phyloP scores from a whole-genome alignment of 2,113 vertebrate species.

The Falco punctatus region DNA sequence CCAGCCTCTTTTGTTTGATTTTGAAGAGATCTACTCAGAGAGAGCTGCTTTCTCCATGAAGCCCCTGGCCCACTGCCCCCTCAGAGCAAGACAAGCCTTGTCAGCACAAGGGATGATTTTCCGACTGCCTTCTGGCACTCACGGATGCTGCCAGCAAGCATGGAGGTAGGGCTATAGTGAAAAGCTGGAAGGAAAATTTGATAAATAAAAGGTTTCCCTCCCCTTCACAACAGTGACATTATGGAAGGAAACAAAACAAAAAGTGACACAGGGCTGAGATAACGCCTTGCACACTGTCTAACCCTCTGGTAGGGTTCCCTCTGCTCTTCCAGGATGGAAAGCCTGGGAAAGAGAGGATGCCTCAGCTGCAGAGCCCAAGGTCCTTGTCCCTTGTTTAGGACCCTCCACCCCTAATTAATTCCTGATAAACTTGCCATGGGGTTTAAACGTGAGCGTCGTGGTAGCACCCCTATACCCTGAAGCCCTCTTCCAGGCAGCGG shows the following conservation, averaged over 20 bases:
- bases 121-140: neutral
- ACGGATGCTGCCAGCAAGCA: neutral
- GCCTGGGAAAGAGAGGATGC: neutral
- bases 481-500: neutral
- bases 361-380: neutral
- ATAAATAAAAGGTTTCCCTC: neutral
- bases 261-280: neutral
- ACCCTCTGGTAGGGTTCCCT: neutral
- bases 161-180: neutral
- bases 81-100: neutral
- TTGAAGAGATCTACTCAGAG: neutral
- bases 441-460: neutral
- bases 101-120: neutral
- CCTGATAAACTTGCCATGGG: neutral
- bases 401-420: neutral
- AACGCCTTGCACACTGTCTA: neutral
- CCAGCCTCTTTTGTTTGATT: neutral
- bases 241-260: neutral
- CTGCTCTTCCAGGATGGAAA: neutral
- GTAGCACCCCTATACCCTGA: neutral
- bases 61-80: neutral
- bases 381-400: neutral
- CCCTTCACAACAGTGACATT: neutral
- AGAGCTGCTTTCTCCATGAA: neutral
- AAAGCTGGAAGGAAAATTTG: neutral